Evolutionary conservation across 2,888 invertebrate species (phyloP).

Genomic region (Drosophila stalkeri): DNA sequence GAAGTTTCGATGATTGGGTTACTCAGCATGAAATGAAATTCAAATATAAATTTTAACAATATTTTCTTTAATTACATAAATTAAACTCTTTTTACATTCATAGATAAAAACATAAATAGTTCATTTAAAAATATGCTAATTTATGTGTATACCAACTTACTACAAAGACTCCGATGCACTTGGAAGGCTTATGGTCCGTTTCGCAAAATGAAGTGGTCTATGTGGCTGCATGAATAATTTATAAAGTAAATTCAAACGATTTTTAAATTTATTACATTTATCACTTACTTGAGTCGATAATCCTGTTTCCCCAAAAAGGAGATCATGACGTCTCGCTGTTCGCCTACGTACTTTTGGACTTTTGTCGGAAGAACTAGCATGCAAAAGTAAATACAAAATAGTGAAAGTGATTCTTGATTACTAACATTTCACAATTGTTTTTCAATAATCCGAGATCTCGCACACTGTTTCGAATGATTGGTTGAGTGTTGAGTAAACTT

Average conservation of each 20-base stretch:
- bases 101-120: conserved; percentile 1
- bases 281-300: conserved; percentile 28
- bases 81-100: conserved; percentile 13
- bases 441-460: conserved; percentile 30
- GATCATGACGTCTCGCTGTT: conserved; percentile 89
- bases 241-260: neutral
- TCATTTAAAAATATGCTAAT: conserved; percentile 9
- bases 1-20: too few relatives aligned
- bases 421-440: conserved; percentile 2
- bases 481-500: conserved; percentile 46
- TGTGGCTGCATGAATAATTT: conserved; percentile 1
- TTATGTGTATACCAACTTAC: conserved; percentile 11
- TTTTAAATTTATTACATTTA: neutral
- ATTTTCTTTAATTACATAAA: conserved; percentile 20
- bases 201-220: conserved; percentile 1
- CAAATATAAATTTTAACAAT: neutral
- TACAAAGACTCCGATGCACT: conserved; percentile 5
- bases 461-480: conserved; percentile 55
- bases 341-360: conserved; percentile 87
- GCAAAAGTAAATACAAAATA: conserved; percentile 28
- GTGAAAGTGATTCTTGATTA: conserved; percentile 6
- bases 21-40: neutral
- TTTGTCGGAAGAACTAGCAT: conserved; percentile 52
- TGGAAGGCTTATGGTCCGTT: conserved; percentile 10
- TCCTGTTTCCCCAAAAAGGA: conserved; percentile 87